Conservation (phyloP, 2,113 vertebrate genomes). For the Leptosomus discolor region DNA sequence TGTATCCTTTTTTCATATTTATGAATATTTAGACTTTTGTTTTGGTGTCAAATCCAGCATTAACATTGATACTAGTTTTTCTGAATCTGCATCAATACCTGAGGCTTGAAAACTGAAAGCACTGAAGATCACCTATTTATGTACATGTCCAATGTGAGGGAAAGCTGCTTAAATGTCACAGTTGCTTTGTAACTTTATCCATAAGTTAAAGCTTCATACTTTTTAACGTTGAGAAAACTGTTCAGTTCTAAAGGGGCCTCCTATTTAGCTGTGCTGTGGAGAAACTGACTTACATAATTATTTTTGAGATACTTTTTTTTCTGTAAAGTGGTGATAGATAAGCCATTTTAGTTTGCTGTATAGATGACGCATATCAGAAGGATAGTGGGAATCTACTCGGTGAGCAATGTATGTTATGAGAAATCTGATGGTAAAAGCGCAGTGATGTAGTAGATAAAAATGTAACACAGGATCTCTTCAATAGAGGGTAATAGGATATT, state of each 20-base stretch:
- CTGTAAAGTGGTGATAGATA: neutral
- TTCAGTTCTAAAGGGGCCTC: neutral
- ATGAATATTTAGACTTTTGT: neutral
- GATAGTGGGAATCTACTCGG: neutral
- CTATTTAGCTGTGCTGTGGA: neutral
- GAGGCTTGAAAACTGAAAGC: neutral
- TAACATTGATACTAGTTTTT: neutral
- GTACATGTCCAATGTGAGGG: neutral
- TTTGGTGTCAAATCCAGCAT: neutral
- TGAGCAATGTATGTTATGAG: neutral
- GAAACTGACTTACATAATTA: neutral
- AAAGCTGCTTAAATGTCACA: neutral
- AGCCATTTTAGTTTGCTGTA: neutral
- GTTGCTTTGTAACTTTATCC: neutral
- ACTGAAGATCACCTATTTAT: neutral
- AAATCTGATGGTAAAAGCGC: conserved; percentile 2
- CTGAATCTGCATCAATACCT: neutral
- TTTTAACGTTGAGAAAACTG: neutral
- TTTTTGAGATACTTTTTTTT: neutral
- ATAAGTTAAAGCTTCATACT: neutral
- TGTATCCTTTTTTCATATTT: neutral
- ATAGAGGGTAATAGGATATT: neutral
- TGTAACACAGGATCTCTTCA: neutral
- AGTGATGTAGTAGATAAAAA: conserved; percentile 4
- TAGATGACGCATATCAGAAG: neutral